Base-by-base conservation (phyloP, 2,888 invertebrate species). In the Ophion slaviceki region DNA sequence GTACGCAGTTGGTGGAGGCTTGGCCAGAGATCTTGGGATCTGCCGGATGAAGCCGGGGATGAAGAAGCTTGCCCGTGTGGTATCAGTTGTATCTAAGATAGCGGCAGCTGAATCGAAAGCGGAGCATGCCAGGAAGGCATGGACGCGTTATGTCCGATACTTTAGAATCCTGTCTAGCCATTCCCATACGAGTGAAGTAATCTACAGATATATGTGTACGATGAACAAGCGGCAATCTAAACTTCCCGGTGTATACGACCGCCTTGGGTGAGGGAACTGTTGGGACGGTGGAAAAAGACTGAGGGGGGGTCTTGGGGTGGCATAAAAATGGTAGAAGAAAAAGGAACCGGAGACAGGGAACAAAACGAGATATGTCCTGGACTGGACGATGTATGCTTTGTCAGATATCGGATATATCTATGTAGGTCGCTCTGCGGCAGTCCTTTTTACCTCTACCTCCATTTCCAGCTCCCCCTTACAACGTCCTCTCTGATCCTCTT, bases 71-170 rank as follows among this genome's bases (percentile, higher is more conserved):
- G 57, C 57, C 64, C 40, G 64, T 61, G 32, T 80, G 32, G 53
- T 47, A 62, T 32, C 61, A n/a, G 47, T 75, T 79, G 61, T 79
- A 79, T 68, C 81, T 74, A 59, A 71, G 79, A 85, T 82, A 79
- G 11, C 67, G 36, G 24, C 47, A 61, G 47, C 78, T 36, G 70
- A 80, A 57, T 67, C 79, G 53, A 53, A 40, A 53, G 74, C 61
- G 77, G 71, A 53, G 59, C 82, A 80, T 74, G 77, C 80, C 83
- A 80, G 86, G 32, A 80, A 80, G 68, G 82, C 80, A 62, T 47
- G 74, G 68, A 70, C 59, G 14, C 70, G 17, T 11, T 64, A 59
- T 24, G 80, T 84, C 76, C 84, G 70, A 76, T 72, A 76, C 80
- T 84, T 76, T 76, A 75, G 80, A 82, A 79, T 76, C 79, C 59